Evolutionary conservation across 1,140 invertebrate species (phyloP).

Genomic region (Pogonomyrmex barbatus): DNA sequence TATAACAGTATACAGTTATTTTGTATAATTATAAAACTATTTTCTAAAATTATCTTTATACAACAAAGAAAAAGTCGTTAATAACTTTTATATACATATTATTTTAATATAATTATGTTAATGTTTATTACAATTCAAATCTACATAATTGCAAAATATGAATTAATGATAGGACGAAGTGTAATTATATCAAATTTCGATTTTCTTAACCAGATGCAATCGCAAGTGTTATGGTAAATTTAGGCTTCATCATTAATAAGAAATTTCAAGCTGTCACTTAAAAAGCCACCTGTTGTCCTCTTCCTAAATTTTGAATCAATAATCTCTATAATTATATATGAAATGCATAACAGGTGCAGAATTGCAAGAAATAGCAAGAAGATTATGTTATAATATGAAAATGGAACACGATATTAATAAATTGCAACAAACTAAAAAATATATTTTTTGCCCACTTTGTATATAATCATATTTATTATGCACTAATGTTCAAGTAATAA

Average conservation of each 20-base stretch:
- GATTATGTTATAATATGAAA: conserved; percentile 46
- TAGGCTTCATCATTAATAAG: conserved; percentile 65
- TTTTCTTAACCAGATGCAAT: conserved; percentile 1
- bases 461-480: background rate
- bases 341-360: conserved; percentile 52
- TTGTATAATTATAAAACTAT: conserved; percentile 48
- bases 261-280: conserved; percentile 36
- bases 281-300: conserved; percentile 70
- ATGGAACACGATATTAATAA: conserved; percentile 54
- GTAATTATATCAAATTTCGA: conserved; percentile 8
- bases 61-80: conserved; percentile 27
- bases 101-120: conserved; percentile 15
- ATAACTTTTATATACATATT: background rate
- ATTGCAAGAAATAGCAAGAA: conserved; percentile 44
- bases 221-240: conserved; percentile 34
- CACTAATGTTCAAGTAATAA: background rate
- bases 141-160: background rate
- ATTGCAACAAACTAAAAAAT: background rate
- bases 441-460: background rate
- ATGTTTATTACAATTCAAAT: background rate
- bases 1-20: background rate
- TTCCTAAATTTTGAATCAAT: conserved; percentile 62
- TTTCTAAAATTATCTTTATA: conserved; percentile 44
- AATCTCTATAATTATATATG: conserved; percentile 63
- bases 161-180: background rate